Evolutionary conservation across 2,888 invertebrate species (phyloP).

Genomic region (Clitarchus hookeri): DNA sequence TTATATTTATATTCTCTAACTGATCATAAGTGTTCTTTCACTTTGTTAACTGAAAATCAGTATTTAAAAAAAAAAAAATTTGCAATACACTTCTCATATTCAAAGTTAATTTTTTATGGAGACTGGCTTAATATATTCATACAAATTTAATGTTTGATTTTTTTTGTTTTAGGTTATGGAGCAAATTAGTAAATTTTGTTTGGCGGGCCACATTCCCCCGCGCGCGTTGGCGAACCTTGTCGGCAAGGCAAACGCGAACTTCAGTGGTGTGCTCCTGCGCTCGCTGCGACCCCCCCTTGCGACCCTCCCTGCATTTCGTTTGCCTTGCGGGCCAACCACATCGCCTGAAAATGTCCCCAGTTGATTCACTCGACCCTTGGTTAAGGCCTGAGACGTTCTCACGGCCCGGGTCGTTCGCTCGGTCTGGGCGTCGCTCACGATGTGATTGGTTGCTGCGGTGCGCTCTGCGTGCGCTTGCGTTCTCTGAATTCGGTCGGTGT

Average conservation of each 20-base stretch:
- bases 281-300: conserved; percentile 21
- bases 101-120: conserved; percentile 37
- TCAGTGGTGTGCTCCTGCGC: conserved; percentile 3
- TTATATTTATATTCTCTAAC: background rate
- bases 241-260: conserved; percentile 1
- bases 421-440: background rate
- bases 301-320: conserved; percentile 25
- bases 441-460: conserved; percentile 1
- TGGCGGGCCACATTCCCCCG: conserved; percentile 36
- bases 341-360: background rate
- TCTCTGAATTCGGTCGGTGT: background rate
- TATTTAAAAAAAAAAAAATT: background rate
- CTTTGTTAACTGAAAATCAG: background rate
- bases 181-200: conserved; percentile 35
- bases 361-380: too few species aligned
- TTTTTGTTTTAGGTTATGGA: conserved; percentile 41
- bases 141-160: conserved; percentile 34
- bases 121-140: conserved; percentile 43
- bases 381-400: too few species aligned
- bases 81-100: background rate
- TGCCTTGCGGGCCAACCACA: conserved; percentile 28
- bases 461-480: conserved; percentile 7
- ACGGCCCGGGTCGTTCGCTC: background rate
- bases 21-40: background rate
- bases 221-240: conserved; percentile 35